Evolutionary conservation across 2,113 vertebrate species (phyloP), one percentile per base, ranked within the genome.

Genomic region (Semnopithecus entellus): DNA sequence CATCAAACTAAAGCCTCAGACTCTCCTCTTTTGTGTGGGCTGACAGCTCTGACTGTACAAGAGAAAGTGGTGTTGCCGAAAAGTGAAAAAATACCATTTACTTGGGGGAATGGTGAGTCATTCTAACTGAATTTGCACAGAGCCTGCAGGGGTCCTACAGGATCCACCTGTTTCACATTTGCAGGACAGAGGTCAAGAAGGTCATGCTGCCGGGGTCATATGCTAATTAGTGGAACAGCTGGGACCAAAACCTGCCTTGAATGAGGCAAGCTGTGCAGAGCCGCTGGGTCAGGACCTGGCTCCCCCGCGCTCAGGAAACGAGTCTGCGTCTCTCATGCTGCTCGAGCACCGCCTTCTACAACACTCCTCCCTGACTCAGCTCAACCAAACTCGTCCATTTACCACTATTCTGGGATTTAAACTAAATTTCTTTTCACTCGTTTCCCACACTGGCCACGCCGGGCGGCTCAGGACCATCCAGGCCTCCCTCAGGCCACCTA

Each of bases 321-420:
- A 8, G 43, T 43, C 55, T 23, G 32, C 12, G 2, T 8, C 14
- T 61, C 79, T 40, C 30, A 4, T 0, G 6, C 18, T 8, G 6
- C 59, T 25, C 18, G 30, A 59, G 13, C n/a, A 23, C 14, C 5
- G 0, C 4, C 3, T 2, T 5, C 59, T 13, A 14, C 16, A 1
- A 2, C 13, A 5, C 6, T 7, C 43, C 18, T 0, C 14, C 40
- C 38, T 16, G 38, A 10, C 38, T 6, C 22, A 5, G 27, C 52
- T 23, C 40, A 1, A 32, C 13, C 8, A 4, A 25, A 17, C 6
- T 6, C 4, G 4, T 3, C 35, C 25, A 0, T 2, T 9, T 38
- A 1, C 45, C 40, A 4, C 43, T 3, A 2, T 30, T 59, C 17
- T 2, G 57, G 35, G 32, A 22, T 43, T 40, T 20, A 88, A 82